Evolutionary conservation across 92 coral and sea anemone genomes (phyloP), one percentile per base, ranked within the genome.

Genomic region (Metridium senile): DNA sequence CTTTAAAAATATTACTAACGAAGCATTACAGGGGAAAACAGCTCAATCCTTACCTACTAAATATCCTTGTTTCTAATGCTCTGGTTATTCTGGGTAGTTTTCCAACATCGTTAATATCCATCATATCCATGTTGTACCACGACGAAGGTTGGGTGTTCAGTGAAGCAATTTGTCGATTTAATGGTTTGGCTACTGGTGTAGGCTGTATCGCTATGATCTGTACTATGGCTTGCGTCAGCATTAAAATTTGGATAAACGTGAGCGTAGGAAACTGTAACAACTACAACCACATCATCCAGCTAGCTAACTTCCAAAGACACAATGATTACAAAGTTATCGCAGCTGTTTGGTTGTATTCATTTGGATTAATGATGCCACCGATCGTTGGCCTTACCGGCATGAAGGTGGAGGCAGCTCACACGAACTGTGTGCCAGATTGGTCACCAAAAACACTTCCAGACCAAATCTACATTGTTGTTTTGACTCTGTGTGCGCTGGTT

Each of bases 341-440:
- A 0, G 87, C 66, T 0, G 74, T 83, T 32, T 90, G 95, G 95
- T 18, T 87, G 43, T 90, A 80, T 74, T 68, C 92, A 0, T 51
- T 62, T 17, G 58, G 66, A 1, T 46, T 77, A 13, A 81, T 84
- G 81, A 22, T 84, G 10, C 95, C 95, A n/a, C 95, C 92, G 6
- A 11, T 80, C 3, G 79, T 76, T 26, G 92, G 92, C 8, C 76
- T 84, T 80, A 80, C 83, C 22, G 70, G 81, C 21, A 82, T 85
- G 66, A 70, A 21, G 35, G 26, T 72, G 28, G 85, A 80, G 71
- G 70, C 84, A 0, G 92, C 86, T 8, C 51, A 31, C 27, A 83
- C 84, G 2, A 88, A 84, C 43, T 90, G 95, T 20, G 87, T 88
- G 0, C 89, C 87, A 31, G 76, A 75, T 51, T 90, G 95, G 95